phyloP scores from a whole-genome alignment of 2,888 invertebrate genomes.

The Ectobius pallidus region DNA sequence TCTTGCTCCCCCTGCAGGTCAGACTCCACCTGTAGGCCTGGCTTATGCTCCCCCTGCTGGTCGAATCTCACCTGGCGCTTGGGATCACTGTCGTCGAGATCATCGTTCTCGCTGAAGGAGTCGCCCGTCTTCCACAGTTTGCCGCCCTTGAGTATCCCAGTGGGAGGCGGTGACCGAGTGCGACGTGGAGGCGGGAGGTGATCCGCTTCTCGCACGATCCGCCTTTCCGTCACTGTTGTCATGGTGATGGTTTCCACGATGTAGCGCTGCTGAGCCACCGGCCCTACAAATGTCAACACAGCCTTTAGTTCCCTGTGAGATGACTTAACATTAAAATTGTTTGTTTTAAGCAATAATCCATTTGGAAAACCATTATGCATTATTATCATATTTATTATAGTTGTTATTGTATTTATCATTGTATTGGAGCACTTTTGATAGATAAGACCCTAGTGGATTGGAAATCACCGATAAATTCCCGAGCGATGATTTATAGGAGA shows the following conservation, averaged over 20 bases:
- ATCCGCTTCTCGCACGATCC: constrained; percentile 62
- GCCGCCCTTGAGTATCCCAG: constrained; percentile 79
- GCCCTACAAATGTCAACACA: too few relatives aligned
- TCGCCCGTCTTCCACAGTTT: constrained; percentile 69
- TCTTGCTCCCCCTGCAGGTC: background rate
- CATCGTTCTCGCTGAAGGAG: constrained; percentile 59
- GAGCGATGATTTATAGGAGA: too few relatives aligned
- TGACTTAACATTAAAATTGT: too few relatives aligned
- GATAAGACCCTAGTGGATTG: too few relatives aligned
- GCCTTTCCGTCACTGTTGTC: constrained; percentile 70
- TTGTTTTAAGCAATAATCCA: too few relatives aligned
- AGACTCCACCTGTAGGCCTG: background rate
- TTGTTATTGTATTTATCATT: background rate
- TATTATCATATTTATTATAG: constrained; percentile 3
- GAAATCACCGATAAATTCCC: too few relatives aligned
- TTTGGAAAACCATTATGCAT: too few relatives aligned
- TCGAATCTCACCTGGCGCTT: constrained; percentile 45
- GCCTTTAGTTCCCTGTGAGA: too few relatives aligned
- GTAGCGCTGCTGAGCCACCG: constrained; percentile 59
- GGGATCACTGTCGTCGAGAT: constrained; percentile 55
- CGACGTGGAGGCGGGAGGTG: constrained; percentile 44
- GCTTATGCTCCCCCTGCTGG: constrained; percentile 12
- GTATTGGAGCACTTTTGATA: background rate
- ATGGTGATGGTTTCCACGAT: constrained; percentile 71
- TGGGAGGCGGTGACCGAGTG: constrained; percentile 47